Base-by-base conservation (phyloP, 2,888 invertebrate genomes). In the Cheilosia soror region DNA sequence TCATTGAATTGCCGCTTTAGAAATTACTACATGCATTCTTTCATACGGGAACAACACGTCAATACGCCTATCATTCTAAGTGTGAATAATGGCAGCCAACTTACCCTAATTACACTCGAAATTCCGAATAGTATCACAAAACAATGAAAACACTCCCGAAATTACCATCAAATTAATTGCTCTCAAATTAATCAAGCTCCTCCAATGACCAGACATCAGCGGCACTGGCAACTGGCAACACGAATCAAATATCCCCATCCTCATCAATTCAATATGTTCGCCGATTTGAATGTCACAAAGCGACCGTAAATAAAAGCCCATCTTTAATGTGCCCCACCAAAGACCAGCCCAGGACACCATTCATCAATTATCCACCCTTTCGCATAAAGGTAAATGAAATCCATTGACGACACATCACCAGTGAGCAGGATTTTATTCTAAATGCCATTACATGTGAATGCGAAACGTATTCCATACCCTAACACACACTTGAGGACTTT, bases 251-350 rank as follows among this genome's bases (percentile, higher is more conserved):
- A 37, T 68, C 73, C 15, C 55, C 15, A 53, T 62, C n/a, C n/a
- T n/a, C n/a, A n/a, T n/a, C n/a, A n/a, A n/a, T n/a, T n/a, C 68
- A 37, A 53, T 49, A 66, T 57, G 65, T 60, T 44, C 44, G 57
- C 25, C 63, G 85, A 77, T 77, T 81, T 81, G 72, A 76, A 85
- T 81, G 76, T 85, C 85, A 85, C 85, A 80, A 85, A 76, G 76
- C 71, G 29, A 66, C 65, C 77, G 72, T 53, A 15, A 68, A 80
- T 80, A 63, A 68, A 63, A 53, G 53, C 37, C 62, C 65, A 53
- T 44, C 62, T 55, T 60, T 40, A 25, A 60, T 27, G n/a, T 65
- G 27, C 49, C 31, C 11, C 29, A 9, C 25, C 25, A 44, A 25
- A 15, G n/a, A 5, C 11, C 11, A 29, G 29, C 25, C 13, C 20